Percentiles rank a stretch among this genome's conserved stretches.
phyloP scores from a whole-genome alignment of 2,113 vertebrate species.

The Picathartes gymnocephalus region DNA sequence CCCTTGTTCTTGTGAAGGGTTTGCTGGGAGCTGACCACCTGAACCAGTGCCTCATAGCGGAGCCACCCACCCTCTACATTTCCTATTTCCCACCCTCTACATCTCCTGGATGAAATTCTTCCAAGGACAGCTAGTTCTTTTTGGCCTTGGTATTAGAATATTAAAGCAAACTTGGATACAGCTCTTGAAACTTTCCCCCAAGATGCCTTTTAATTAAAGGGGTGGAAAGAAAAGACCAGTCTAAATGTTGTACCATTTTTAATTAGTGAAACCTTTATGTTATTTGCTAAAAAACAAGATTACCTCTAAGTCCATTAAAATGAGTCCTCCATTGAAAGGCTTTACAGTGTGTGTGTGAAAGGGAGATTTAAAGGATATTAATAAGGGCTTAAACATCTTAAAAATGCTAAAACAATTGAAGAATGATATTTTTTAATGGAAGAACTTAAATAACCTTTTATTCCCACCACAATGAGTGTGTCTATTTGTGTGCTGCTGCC shows the following conservation, averaged over 20 bases:
- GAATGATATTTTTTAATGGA: constrained; percentile 27
- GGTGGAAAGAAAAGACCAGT: constrained; percentile 25
- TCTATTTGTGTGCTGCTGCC: neutral
- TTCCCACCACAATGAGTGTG: neutral
- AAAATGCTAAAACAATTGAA: constrained; percentile 3
- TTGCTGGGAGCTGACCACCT: neutral
- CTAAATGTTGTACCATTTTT: constrained; percentile 40
- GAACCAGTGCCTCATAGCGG: neutral
- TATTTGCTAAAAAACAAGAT: constrained; percentile 53
- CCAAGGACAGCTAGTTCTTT: constrained; percentile 15
- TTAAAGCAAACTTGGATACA: constrained; percentile 21
- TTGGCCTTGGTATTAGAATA: neutral
- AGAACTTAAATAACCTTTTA: constrained; percentile 3
- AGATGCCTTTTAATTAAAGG: constrained; percentile 54
- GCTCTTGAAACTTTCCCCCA: neutral
- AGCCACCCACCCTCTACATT: neutral
- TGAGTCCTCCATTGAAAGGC: neutral
- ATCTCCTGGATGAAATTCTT: neutral
- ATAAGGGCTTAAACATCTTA: constrained; percentile 26
- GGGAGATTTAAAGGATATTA: constrained; percentile 39
- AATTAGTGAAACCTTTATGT: constrained; percentile 53
- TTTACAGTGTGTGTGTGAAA: constrained; percentile 1
- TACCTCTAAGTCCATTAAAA: constrained; percentile 41
- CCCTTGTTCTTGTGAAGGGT: neutral
- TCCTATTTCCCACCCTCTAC: neutral